Conservation (phyloP, 2,113 vertebrate genomes). For the Phainopepla nitens region DNA sequence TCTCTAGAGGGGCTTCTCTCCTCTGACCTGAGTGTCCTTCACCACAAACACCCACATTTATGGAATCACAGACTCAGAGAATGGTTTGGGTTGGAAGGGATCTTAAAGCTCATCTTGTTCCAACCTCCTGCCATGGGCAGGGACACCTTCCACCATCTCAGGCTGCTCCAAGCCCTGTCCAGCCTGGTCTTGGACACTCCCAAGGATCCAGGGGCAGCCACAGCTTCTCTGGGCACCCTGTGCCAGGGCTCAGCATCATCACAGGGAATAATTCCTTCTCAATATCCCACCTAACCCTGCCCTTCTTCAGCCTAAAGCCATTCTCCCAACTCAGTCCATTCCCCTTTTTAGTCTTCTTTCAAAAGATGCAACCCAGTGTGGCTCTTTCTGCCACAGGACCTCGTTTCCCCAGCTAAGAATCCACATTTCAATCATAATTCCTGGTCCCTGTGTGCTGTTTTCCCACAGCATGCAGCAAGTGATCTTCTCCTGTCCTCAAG, state of each 20-base stretch:
- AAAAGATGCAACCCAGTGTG: accelerated
- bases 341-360: background rate
- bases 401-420: background rate
- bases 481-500: background rate
- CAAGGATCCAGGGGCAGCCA: background rate
- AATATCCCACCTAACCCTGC: too few species aligned
- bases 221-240: background rate
- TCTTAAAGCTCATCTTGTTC: accelerated
- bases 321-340: background rate
- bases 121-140: background rate
- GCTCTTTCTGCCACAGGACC: background rate
- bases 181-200: background rate
- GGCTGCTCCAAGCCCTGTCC: accelerated
- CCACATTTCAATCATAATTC: background rate
- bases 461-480: background rate
- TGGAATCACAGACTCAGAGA: background rate
- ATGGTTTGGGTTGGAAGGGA: background rate
- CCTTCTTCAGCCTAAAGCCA: background rate
- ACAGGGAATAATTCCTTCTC: accelerated
- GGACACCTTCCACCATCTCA: accelerated
- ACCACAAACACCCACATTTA: background rate
- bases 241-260: background rate
- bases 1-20: background rate
- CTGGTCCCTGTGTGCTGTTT: background rate
- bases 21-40: background rate